Evolutionary conservation across 2,113 vertebrate genomes (phyloP), one percentile per base, ranked within the genome.

Genomic region (Caretta caretta): DNA sequence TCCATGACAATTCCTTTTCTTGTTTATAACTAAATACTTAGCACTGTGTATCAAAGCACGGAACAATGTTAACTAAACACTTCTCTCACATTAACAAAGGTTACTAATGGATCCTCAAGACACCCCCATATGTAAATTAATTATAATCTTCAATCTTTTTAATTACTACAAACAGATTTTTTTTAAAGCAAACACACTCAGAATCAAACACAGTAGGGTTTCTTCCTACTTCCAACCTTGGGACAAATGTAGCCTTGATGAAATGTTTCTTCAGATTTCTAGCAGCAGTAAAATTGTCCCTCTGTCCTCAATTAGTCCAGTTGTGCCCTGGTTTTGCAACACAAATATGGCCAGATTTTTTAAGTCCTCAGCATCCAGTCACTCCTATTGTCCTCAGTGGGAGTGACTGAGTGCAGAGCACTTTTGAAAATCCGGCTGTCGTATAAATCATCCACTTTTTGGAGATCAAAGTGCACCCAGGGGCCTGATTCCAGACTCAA

Each of bases 101-200:
- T 22, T 91, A 42, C 50, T 92, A 94, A 96, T 46, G 85, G 83
- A 83, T 49, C 88, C 78, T 94, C 84, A 48, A 79, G 90, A 87
- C 49, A 93, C n/a, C 25, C 62, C 51, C 80, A 24, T 17, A n/a
- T 22, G 46, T 8, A 86, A 93, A 2, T 82, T 81, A 92, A 79
- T 59, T 42, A 24, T 9, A 86, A 65, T 20, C 53, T 84, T 88
- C 75, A 92, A 51, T 8, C 75, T 80, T 46, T 57, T 89, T 87
- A 84, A 51, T 65, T 84, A 87, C 72, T 72, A 90, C 46, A 78
- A 48, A 48, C 75, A 48, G 25, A 4, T 31, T 69, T 46, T 86
- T 90, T 87, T 93, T 56, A 29, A 59, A 72, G 48, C 2, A 92
- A 92, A 84, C 25, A 2, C 42, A 38, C 27, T 69, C n/a, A 84